A percentile compares a stretch with the other conserved stretches of the same genome.
phyloP scores from a whole-genome alignment of 2,888 invertebrate genomes.

The Asteroscopus sphinx region DNA sequence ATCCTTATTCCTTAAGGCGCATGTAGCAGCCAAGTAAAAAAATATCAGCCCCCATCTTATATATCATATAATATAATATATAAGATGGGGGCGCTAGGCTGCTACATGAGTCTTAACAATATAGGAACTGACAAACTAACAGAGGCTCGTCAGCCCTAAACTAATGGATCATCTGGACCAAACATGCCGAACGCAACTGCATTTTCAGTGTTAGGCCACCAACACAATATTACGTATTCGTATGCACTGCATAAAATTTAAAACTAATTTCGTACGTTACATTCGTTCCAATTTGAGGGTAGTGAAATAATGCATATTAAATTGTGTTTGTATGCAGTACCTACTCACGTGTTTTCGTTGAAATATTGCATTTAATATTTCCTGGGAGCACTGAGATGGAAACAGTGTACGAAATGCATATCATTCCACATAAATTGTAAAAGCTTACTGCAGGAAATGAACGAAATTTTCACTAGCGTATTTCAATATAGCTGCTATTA shows the following conservation, averaged over 20 bases:
- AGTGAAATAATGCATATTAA: constrained; percentile 12
- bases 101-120: too few species aligned
- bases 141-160: too few species aligned
- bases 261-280: constrained; percentile 21
- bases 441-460: constrained; percentile 12
- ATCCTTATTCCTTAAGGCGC: too few species aligned
- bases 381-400: constrained; percentile 11
- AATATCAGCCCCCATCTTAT: too few species aligned
- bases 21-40: too few species aligned
- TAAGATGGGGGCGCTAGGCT: too few species aligned
- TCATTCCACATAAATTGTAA: constrained; percentile 34
- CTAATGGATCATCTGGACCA: too few species aligned
- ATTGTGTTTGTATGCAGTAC: background rate
- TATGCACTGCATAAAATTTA: background rate
- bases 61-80: too few species aligned
- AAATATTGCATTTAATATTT: constrained; percentile 22
- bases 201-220: too few species aligned
- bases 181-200: too few species aligned
- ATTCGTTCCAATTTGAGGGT: constrained; percentile 17
- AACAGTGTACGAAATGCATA: constrained; percentile 15
- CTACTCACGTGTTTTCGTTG: constrained; percentile 5
- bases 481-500: constrained; percentile 3
- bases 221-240: too few species aligned
- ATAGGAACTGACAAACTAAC: too few species aligned
- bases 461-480: constrained; percentile 22